Conservation (phyloP, 2,888 invertebrate genomes). For the Branchellion lobata region DNA sequence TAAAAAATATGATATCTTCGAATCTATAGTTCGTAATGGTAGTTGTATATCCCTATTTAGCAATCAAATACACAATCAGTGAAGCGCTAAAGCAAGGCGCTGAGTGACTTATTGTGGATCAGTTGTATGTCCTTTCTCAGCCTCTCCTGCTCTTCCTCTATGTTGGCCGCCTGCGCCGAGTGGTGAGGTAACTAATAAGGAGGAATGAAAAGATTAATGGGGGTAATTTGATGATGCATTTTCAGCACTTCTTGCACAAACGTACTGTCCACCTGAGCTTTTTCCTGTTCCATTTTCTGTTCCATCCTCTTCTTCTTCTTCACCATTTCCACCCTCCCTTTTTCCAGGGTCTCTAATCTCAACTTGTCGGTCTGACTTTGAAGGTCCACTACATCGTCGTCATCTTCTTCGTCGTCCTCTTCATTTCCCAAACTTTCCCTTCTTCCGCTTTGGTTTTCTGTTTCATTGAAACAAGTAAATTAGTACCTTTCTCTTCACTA, state of each 20-base stretch:
- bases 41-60: too few species aligned
- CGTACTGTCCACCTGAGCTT: background rate
- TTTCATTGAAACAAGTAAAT: too few species aligned
- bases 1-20: too few species aligned
- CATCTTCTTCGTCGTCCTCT: slow-evolving; percentile 11
- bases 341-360: background rate
- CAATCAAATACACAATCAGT: too few species aligned
- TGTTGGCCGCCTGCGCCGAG: background rate
- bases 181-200: too few species aligned
- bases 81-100: too few species aligned
- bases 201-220: too few species aligned
- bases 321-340: background rate
- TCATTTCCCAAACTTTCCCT: background rate
- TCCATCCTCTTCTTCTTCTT: background rate
- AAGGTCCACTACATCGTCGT: background rate
- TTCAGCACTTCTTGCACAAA: too few species aligned
- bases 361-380: background rate
- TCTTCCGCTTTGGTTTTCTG: background rate
- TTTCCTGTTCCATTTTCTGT: background rate
- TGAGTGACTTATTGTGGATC: background rate
- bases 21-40: too few species aligned
- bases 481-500: too few species aligned
- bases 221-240: too few species aligned
- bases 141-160: background rate
- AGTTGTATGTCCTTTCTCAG: background rate